Evolutionary conservation across 2,888 invertebrate genomes (phyloP), one percentile per base, ranked within the genome.

Genomic region (Apocheima hispidaria): DNA sequence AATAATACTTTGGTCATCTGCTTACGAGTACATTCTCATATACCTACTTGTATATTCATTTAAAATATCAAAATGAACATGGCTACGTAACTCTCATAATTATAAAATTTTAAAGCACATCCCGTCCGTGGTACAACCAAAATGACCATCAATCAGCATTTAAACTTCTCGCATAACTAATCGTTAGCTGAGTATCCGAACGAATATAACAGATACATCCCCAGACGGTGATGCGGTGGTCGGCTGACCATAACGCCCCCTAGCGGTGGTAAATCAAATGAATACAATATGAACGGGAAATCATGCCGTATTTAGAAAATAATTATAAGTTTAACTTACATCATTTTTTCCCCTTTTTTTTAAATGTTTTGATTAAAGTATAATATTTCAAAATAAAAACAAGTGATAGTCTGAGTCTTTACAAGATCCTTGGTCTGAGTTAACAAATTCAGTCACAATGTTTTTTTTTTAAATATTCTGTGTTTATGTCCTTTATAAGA

Each of bases 141-240:
- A 56, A 53, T 43, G 6, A 20, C 48, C 75, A 80, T 79, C 81
- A 75, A 78, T 81, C 81, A 75, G 71, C 26, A 76, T 81, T 79
- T 79, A 60, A 78, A 78, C 73, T 78, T 77, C 60, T 67, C 65
- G 64, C 78, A 69, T 78, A 78, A 78, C 74, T 79, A 79, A 79
- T 77, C 75, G 75, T 79, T 78, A 79, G 66, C 52, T 2, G 16
- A 33, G 3, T 66, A 66, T 65, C 69, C 63, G 68, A 73, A 71
- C 70, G 73, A 74, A 76, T 71, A 76, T 71, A 51, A 51, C 51
- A 20, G 41, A 51, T 51, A 40, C 40, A 75, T 64, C 61, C 79
- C 79, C 74, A 30, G 43, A 43, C 56, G 61, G 51, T 30, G 40
- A 35, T 35, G 35, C 40, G 48, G 38, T 54, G 30, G 26, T 10